Percentiles rank a stretch among this genome's conserved stretches.
These are phyloP conservation scores for Spodoptera exigua DNA, from an alignment of 2,888 invertebrate species.

Conservation along the genomic window DNA sequence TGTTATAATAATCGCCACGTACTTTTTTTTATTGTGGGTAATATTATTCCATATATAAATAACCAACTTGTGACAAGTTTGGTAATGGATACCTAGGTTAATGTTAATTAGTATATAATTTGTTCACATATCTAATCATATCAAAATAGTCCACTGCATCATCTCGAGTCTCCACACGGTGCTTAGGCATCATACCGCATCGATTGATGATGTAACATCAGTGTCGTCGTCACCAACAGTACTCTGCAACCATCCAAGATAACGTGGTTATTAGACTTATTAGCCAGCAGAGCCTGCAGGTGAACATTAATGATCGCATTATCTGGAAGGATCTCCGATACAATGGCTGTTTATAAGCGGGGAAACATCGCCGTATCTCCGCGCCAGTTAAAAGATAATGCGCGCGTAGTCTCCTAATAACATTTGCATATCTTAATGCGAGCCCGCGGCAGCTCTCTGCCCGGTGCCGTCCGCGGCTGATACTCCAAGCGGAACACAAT, in stretches of 20 bases:
- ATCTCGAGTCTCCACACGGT: conserved; percentile 18
- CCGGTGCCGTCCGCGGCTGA: conserved; percentile 8
- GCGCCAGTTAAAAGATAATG: conserved; percentile 76
- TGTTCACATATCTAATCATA: too few relatives aligned
- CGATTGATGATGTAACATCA: conserved; percentile 19
- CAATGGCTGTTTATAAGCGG: conserved; percentile 65
- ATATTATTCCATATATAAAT: too few relatives aligned
- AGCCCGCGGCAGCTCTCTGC: conserved; percentile 49
- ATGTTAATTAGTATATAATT: too few relatives aligned
- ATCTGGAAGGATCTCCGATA: conserved; percentile 71
- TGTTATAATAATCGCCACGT: too few relatives aligned
- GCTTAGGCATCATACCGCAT: too few relatives aligned
- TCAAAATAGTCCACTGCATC: too few relatives aligned
- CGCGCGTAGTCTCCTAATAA: conserved; percentile 75
- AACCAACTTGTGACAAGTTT: too few relatives aligned
- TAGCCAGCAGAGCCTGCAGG: conserved; percentile 34
- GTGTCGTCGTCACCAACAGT: conserved; percentile 16
- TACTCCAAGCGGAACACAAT: conserved; percentile 61
- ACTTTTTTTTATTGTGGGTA: too few relatives aligned
- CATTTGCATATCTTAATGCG: conserved; percentile 85
- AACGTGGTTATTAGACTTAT: conserved; percentile 44
- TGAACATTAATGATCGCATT: conserved; percentile 59
- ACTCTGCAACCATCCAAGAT: conserved; percentile 21
- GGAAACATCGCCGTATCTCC: conserved; percentile 69
- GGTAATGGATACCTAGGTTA: too few relatives aligned